phyloP scores from a whole-genome alignment of 2,113 vertebrate genomes.

The Beaufortia kweichowensis region DNA sequence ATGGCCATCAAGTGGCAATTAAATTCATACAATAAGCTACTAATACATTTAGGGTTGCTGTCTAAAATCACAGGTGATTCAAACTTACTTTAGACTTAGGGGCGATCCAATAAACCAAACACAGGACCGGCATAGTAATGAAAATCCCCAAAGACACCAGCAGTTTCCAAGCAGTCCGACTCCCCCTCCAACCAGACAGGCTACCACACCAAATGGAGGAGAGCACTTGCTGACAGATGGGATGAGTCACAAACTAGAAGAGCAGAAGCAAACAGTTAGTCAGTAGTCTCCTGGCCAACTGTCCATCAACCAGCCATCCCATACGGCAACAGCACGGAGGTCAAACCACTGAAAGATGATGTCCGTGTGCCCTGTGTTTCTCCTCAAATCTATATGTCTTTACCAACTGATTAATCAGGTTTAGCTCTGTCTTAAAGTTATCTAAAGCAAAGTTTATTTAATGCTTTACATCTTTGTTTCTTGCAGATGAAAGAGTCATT shows the following conservation, averaged over 20 bases:
- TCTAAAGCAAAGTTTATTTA: too few species aligned
- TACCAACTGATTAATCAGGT: not conserved
- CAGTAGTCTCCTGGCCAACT: constrained; percentile 19
- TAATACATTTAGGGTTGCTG: too few species aligned
- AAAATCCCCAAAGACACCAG: constrained; percentile 82
- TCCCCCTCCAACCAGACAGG: constrained; percentile 82
- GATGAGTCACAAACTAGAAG: constrained; percentile 84
- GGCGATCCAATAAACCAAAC: constrained; percentile 82
- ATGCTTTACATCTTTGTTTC: too few species aligned
- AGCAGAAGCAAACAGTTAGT: constrained; percentile 36
- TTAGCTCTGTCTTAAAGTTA: too few species aligned
- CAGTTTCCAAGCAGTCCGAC: constrained; percentile 80
- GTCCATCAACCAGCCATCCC: constrained; percentile 48
- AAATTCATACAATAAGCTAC: too few species aligned
- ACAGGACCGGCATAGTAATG: constrained; percentile 83
- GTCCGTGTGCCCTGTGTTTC: constrained; percentile 1
- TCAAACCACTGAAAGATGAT: not conserved
- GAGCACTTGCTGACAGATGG: constrained; percentile 89
- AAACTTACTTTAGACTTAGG: constrained; percentile 81
- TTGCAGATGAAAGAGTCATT: too few species aligned
- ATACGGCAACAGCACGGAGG: constrained; percentile 15
- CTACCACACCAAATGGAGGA: constrained; percentile 87
- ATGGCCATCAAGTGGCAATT: too few species aligned
- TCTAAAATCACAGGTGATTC: not conserved
- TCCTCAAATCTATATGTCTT: constrained; percentile 1